Conservation (phyloP, 2,888 invertebrate genomes). For the Calliphora vomitoria region DNA sequence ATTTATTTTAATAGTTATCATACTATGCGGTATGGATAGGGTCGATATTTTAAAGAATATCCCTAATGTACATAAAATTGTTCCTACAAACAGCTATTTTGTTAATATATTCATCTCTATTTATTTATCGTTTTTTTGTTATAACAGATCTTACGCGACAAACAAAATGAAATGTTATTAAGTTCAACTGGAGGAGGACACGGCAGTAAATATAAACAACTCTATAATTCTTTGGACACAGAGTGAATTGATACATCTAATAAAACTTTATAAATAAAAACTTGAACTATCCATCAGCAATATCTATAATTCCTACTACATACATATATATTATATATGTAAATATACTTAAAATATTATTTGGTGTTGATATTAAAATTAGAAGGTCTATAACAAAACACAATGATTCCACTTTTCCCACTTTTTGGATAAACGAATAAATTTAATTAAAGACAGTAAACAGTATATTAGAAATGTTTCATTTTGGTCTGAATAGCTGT, state of each 20-base stretch:
- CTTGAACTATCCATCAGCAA: constrained; percentile 49
- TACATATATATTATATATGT: not conserved
- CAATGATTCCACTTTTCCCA: not conserved
- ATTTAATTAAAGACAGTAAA: too few relatives aligned
- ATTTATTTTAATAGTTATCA: too few relatives aligned
- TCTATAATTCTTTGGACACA: constrained; percentile 83
- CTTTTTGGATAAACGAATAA: too few relatives aligned
- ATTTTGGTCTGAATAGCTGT: too few relatives aligned
- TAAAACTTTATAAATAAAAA: not conserved
- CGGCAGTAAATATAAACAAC: constrained; percentile 82
- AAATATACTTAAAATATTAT: not conserved
- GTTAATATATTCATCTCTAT: not conserved
- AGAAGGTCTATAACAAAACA: not conserved
- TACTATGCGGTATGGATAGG: too few relatives aligned
- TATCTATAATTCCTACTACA: constrained; percentile 48
- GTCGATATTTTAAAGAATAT: too few relatives aligned
- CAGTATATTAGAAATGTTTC: too few relatives aligned
- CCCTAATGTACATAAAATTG: too few relatives aligned
- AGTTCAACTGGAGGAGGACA: constrained; percentile 77
- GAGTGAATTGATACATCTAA: constrained; percentile 74
- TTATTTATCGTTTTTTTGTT: not conserved
- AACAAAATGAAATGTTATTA: constrained; percentile 82
- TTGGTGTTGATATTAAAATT: constrained; percentile 31
- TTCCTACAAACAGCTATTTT: too few relatives aligned
- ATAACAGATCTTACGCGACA: constrained; percentile 78